These are phyloP conservation scores for Corydoras sp. DNA, from an alignment of 2,113 vertebrate species.

Conservation along the genomic window DNA sequence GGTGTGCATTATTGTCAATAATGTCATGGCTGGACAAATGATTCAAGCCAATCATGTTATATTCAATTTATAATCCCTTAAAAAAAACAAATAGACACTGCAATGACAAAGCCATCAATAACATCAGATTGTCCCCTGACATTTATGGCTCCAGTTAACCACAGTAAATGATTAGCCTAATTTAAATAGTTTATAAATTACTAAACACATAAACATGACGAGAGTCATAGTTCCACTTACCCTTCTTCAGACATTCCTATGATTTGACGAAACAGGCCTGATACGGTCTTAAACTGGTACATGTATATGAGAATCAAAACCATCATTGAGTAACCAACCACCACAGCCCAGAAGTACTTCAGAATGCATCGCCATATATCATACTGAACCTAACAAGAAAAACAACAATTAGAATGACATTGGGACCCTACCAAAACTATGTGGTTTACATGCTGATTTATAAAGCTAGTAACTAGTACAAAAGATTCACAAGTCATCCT, in stretches of 20 bases:
- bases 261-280: slow-evolving; percentile 65
- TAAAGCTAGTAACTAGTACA: background rate
- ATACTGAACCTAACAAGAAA: slow-evolving; percentile 49
- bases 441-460: background rate
- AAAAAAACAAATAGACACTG: no score
- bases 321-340: slow-evolving; percentile 68
- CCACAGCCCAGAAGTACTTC: slow-evolving; percentile 69
- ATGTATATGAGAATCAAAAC: slow-evolving; percentile 68
- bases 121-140: no score
- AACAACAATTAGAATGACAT: slow-evolving; percentile 19
- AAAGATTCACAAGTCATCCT: no score
- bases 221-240: slow-evolving; percentile 45
- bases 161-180: no score
- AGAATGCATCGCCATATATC: slow-evolving; percentile 59
- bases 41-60: no score
- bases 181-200: no score
- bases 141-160: no score
- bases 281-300: slow-evolving; percentile 72
- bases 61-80: no score
- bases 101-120: no score
- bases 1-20: no score
- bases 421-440: background rate
- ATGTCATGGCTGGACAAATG: no score
- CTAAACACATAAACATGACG: no score
- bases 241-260: slow-evolving; percentile 72